phyloP scores from a whole-genome alignment of 2,113 vertebrate genomes.

The Pyxicephalus adspersus region DNA sequence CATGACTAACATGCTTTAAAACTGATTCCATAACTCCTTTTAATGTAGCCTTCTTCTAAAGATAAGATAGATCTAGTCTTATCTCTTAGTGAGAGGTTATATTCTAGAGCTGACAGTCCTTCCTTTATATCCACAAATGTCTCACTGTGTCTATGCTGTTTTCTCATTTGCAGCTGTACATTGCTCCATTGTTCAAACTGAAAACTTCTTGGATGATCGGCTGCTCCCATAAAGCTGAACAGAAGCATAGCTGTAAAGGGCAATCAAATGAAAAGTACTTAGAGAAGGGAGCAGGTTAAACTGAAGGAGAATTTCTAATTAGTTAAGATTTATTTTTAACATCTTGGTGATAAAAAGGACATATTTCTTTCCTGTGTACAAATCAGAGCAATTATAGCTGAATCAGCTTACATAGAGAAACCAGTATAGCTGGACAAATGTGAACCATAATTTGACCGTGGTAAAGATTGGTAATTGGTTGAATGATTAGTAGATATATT shows the following conservation, averaged over 20 bases:
- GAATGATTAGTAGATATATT: slow-evolving; percentile 8
- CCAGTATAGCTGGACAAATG: background rate
- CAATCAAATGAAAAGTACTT: slow-evolving; percentile 49
- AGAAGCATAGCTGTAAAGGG: slow-evolving; percentile 34
- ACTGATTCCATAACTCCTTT: background rate
- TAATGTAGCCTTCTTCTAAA: background rate
- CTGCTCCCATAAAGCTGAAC: slow-evolving; percentile 42
- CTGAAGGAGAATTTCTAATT: slow-evolving; percentile 50
- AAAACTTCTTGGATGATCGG: slow-evolving; percentile 28
- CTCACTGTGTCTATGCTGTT: slow-evolving; percentile 23
- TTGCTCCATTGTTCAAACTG: slow-evolving; percentile 30
- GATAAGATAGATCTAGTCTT: slow-evolving; percentile 22
- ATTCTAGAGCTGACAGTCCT: slow-evolving; percentile 20
- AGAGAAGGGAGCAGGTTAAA: slow-evolving; percentile 35
- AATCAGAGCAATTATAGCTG: background rate
- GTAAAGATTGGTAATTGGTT: slow-evolving; percentile 28
- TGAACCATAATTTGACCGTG: background rate
- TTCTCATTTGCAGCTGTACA: slow-evolving; percentile 37
- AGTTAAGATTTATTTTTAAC: slow-evolving; percentile 44
- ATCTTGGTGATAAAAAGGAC: slow-evolving; percentile 39
- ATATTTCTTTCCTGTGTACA: slow-evolving; percentile 34
- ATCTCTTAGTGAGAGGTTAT: slow-evolving; percentile 19
- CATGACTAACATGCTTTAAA: no score
- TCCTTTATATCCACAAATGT: slow-evolving; percentile 16
- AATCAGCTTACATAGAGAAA: slow-evolving; percentile 22